These are phyloP conservation scores for Ptilonorhynchus violaceus DNA, from an alignment of 2,113 vertebrate genomes.

Conservation along the genomic window DNA sequence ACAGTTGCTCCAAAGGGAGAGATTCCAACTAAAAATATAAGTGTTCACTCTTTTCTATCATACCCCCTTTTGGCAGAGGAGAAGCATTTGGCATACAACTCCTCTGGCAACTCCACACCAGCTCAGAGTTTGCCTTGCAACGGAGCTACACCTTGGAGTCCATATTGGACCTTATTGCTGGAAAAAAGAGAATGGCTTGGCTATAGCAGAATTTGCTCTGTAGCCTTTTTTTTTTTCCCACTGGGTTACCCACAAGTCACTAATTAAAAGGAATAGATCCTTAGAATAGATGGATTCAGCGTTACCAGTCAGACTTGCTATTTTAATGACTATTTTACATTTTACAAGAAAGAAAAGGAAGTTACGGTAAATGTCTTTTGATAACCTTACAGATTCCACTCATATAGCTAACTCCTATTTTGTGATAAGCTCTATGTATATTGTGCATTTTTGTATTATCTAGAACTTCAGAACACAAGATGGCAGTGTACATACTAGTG, in stretches of 20 bases:
- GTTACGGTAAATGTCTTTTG: neutral
- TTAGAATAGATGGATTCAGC: neutral
- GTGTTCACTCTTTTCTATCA: neutral
- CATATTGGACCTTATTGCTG: neutral
- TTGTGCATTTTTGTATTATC: neutral
- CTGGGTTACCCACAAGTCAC: neutral
- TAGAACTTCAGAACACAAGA: conserved; percentile 50
- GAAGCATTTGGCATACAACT: neutral
- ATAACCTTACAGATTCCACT: neutral
- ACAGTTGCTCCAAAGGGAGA: neutral
- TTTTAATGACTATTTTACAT: neutral
- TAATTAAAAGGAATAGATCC: neutral
- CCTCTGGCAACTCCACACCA: neutral
- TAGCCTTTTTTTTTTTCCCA: neutral
- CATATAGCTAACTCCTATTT: neutral
- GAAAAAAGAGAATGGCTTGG: neutral
- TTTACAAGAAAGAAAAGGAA: neutral
- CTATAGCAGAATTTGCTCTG: neutral
- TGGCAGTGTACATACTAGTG: conserved; percentile 29
- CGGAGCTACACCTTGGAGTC: neutral
- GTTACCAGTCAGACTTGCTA: neutral
- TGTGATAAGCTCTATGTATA: neutral
- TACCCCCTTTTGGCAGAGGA: neutral
- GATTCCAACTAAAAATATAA: neutral
- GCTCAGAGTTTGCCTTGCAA: neutral